Evolutionary conservation across 2,797 vertebrate genomes (phyloP), one percentile per base, ranked within the genome.

Genomic region (Artibeus lituratus): DNA sequence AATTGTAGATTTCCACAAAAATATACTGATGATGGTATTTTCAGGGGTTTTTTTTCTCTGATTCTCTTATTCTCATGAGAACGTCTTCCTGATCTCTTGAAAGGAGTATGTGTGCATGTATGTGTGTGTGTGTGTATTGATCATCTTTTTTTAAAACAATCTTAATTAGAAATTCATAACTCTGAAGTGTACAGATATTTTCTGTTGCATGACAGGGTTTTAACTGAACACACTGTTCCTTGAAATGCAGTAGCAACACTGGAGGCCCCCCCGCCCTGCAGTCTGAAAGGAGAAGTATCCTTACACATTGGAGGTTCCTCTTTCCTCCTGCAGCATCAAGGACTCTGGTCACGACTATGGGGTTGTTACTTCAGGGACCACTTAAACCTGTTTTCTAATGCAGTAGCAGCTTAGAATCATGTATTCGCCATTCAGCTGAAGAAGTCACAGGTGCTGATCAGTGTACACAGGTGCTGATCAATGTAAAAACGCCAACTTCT

Each of bases 1-100:
- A 95, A 96, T 72, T 95, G 91, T 53, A 87, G 26, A 37, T 91
- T 95, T 93, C 57, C 24, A 95, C 29, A 51, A 47, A 94, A 91
- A 92, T 91, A 65, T 73, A 70, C 62, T 81, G 19, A 76, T 86
- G 24, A 72, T 92, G 32, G 32, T 93, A 32, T 70, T 95, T 93
- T 88, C 69, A 82, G 18, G 26, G 35, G 35, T 18, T 39, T 69
- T n/a, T 53, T 26, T 32, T 39, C n/a, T n/a, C n/a, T n/a, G n/a
- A n/a, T n/a, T n/a, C n/a, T 18, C 32, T 80, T 90, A 70, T 80
- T 88, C 53, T 95, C 49, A 77, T 37, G 16, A 90, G 59, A 94
- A 32, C 37, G 51, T 53, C 16, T 62, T 81, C 39, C 72, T 89
- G 7, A 85, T 59, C 29, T 87, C 90, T 84, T 74, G n/a, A 84